These are phyloP conservation scores for Brenthis ino DNA, from an alignment of 2,888 invertebrate species.

Conservation along the genomic window DNA sequence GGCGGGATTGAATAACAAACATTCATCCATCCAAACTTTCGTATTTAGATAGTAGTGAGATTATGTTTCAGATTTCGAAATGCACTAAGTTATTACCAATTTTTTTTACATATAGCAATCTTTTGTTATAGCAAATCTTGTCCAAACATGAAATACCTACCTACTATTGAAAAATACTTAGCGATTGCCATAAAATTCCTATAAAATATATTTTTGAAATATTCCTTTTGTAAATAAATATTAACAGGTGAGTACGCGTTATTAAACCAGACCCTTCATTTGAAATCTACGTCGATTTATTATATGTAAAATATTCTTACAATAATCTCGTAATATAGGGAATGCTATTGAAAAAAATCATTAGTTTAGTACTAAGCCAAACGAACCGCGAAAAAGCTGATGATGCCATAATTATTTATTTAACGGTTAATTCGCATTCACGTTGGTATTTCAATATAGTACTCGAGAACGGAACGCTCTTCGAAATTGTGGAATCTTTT, in stretches of 20 bases:
- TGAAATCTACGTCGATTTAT: constrained; percentile 23
- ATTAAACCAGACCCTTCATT: constrained; percentile 21
- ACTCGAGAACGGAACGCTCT: constrained; percentile 35
- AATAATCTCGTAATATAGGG: constrained; percentile 33
- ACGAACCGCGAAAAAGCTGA: constrained; percentile 37
- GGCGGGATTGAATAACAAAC: no score
- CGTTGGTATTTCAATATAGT: constrained; percentile 36
- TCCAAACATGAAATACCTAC: no score
- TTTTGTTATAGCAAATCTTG: no score
- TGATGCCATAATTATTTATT: constrained; percentile 39
- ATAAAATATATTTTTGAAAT: no score
- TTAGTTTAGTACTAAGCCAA: constrained; percentile 35
- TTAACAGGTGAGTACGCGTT: constrained; percentile 16
- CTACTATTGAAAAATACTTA: no score
- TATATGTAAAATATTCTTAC: constrained; percentile 31
- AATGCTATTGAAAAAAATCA: constrained; percentile 34
- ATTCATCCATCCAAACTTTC: no score
- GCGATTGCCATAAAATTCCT: no score
- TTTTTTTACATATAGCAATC: no score
- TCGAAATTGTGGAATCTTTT: constrained; percentile 40
- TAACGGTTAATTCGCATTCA: constrained; percentile 39
- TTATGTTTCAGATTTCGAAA: no score
- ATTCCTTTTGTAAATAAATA: constrained; percentile 9
- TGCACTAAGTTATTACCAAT: no score
- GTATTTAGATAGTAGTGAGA: no score